A percentile compares a stretch with the other conserved stretches of the same genome.
Conservation (phyloP, 2,888 invertebrate genomes). For the Drosophila kanekoi region DNA sequence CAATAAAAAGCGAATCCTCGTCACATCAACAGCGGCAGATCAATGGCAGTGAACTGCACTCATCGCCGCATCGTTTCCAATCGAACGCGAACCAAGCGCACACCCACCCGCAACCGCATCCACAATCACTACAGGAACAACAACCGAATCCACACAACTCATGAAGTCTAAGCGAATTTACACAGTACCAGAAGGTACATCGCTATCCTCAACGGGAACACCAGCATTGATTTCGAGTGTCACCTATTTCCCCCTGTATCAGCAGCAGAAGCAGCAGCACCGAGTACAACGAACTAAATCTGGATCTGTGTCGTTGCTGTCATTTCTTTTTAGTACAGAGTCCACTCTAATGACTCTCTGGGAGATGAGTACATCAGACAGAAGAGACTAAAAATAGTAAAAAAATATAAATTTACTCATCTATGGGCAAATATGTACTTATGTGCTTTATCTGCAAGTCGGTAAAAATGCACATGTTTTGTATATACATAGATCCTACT, state of each 20-base stretch:
- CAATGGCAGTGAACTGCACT: constrained; percentile 31
- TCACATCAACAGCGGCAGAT: constrained; percentile 54
- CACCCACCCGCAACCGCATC: constrained; percentile 86
- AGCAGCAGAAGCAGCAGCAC: constrained; percentile 41
- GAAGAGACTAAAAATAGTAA: background rate
- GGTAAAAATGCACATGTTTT: constrained; percentile 7
- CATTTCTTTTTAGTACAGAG: constrained; percentile 5
- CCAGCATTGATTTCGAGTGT: background rate
- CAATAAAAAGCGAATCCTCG: constrained; percentile 23
- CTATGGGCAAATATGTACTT: constrained; percentile 8
- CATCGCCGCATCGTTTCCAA: constrained; percentile 83
- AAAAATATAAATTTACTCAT: constrained; percentile 1
- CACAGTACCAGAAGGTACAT: background rate
- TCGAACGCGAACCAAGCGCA: constrained; percentile 16
- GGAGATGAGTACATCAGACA: background rate
- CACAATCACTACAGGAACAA: constrained; percentile 60
- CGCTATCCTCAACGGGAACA: background rate
- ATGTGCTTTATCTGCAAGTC: background rate
- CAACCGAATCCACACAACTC: constrained; percentile 85
- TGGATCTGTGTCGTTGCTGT: constrained; percentile 7
- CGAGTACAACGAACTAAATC: constrained; percentile 52
- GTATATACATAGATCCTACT: constrained; percentile 3
- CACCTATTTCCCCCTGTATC: constrained; percentile 6
- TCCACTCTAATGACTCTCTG: background rate
- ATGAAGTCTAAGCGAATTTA: constrained; percentile 88